Conservation (phyloP, 2,888 invertebrate genomes). For the Pseudanteris insignis region DNA sequence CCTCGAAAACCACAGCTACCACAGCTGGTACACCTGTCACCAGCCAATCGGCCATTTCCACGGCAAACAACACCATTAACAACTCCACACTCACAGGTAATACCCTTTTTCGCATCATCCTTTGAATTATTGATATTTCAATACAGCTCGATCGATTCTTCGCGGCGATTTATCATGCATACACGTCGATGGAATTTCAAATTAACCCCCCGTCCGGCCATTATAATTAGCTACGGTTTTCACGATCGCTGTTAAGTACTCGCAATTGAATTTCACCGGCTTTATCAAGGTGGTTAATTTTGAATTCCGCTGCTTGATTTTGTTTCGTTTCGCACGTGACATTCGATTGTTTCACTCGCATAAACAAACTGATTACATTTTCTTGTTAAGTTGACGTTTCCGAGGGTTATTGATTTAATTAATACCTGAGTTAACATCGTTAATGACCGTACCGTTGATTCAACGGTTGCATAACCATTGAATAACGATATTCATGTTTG, state of each 20-base stretch:
- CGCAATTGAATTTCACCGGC: background rate
- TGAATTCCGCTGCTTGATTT: too few relatives aligned
- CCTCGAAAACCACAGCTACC: slow-evolving; percentile 62
- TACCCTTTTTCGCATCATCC: slow-evolving; percentile 51
- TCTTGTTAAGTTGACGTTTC: too few relatives aligned
- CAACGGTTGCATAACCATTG: too few relatives aligned
- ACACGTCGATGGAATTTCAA: slow-evolving; percentile 30
- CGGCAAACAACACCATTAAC: slow-evolving; percentile 65
- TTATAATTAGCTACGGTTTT: slow-evolving; percentile 16
- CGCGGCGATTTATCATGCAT: slow-evolving; percentile 34
- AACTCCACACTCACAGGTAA: slow-evolving; percentile 66
- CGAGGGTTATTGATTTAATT: too few relatives aligned
- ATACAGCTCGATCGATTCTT: slow-evolving; percentile 23
- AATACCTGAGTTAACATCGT: too few relatives aligned
- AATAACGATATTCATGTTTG: too few relatives aligned
- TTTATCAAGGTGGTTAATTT: slow-evolving; percentile 3
- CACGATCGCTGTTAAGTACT: slow-evolving; percentile 8
- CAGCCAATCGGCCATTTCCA: slow-evolving; percentile 65
- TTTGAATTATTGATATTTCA: slow-evolving; percentile 36
- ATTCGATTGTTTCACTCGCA: too few relatives aligned
- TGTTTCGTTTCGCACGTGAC: too few relatives aligned
- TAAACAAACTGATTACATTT: too few relatives aligned
- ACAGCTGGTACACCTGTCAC: slow-evolving; percentile 60
- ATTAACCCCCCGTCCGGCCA: slow-evolving; percentile 19
- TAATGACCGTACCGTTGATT: too few relatives aligned